phyloP scores from a whole-genome alignment of 2,113 vertebrate species.

The Oxyruncus cristatus region DNA sequence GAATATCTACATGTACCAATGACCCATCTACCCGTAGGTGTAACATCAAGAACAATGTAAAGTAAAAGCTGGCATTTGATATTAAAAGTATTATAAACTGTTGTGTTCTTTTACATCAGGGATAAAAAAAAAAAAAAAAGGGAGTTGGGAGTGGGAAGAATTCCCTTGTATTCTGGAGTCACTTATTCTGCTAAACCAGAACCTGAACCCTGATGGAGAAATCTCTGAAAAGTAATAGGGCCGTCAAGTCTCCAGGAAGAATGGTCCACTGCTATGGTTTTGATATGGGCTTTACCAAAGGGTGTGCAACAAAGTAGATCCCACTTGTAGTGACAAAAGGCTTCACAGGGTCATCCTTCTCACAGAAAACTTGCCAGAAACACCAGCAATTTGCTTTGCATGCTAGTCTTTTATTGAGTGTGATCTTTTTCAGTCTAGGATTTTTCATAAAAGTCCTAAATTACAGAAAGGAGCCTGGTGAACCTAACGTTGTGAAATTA shows the following conservation, averaged over 20 bases:
- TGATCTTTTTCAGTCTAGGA: not conserved
- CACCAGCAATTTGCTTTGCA: not conserved
- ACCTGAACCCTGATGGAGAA: not conserved
- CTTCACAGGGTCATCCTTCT: not conserved
- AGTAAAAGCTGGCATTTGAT: not conserved
- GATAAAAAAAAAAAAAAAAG: not conserved
- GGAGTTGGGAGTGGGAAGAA: accelerated
- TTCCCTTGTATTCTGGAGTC: not conserved
- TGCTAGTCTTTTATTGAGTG: not conserved
- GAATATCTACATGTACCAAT: not conserved
- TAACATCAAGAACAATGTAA: not conserved
- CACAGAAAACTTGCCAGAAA: not conserved
- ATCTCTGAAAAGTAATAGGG: not conserved
- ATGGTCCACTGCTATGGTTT: not conserved
- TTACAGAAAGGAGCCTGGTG: not conserved
- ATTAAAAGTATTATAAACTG: not conserved
- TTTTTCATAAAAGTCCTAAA: not conserved
- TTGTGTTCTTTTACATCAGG: not conserved
- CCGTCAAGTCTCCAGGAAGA: not conserved
- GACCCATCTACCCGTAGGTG: not conserved
- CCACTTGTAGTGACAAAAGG: not conserved
- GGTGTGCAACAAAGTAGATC: not conserved
- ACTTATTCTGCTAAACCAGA: not conserved
- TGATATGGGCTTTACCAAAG: not conserved
- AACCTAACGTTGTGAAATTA: not conserved